phyloP scores from a whole-genome alignment of 2,888 invertebrate species.

The Lathronympha strigana region DNA sequence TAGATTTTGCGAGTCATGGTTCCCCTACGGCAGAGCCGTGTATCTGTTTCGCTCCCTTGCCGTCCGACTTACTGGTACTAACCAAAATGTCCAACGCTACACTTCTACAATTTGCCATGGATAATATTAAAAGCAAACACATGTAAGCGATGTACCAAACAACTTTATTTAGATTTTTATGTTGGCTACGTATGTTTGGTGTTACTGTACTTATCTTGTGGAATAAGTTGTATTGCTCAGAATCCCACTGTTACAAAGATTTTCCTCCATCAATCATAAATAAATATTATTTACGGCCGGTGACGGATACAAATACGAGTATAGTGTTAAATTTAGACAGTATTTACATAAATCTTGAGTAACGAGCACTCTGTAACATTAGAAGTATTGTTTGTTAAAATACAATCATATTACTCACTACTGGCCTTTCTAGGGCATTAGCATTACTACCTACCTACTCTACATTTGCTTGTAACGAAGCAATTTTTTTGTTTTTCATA shows the following conservation, averaged over 20 bases:
- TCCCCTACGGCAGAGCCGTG: no score
- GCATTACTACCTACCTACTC: no score
- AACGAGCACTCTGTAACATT: neutral
- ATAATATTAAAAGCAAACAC: no score
- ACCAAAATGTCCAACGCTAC: no score
- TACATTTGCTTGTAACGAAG: neutral
- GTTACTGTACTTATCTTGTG: neutral
- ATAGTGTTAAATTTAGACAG: neutral
- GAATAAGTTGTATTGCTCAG: neutral
- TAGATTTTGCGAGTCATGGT: no score
- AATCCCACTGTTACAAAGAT: neutral
- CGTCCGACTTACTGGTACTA: no score
- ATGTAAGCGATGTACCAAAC: no score
- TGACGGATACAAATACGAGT: neutral
- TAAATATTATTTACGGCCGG: conserved; percentile 7
- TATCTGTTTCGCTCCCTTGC: no score
- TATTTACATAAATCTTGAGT: neutral
- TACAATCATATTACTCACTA: neutral
- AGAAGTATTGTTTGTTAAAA: no score
- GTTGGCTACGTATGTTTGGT: neutral
- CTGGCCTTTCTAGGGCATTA: no score
- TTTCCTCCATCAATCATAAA: neutral
- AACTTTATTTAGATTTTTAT: neutral
- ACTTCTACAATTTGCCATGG: no score
- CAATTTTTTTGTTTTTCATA: neutral